Base-by-base conservation (phyloP, 2,888 invertebrate species). In the Dinocampus coccinellae region DNA sequence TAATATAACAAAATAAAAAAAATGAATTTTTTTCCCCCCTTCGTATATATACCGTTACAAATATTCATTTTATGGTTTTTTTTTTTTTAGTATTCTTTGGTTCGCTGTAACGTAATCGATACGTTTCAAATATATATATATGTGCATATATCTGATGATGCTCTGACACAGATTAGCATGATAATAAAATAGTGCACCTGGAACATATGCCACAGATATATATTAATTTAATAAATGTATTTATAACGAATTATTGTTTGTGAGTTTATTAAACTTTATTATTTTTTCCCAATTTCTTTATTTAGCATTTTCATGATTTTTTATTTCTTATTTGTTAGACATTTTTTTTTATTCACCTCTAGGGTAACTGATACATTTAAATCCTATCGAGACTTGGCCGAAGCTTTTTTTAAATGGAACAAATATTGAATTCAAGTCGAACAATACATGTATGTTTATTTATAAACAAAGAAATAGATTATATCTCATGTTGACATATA, bases 101-200 rank as follows among this genome's bases (percentile, higher is more conserved):
- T 47, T 47, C 16, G 20, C 16, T 47, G 47, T 47, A 16, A 16
- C 39, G 69, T 69, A 69, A 69, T 69, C 69, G 69, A 69, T 69
- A 69, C 55, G 33, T 62, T 69, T 62, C 58, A 26, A 47, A 58
- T 67, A n/a, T 47, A 7, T 22, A 20, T 64, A 26, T 24, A 29
- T 52, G 9, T 20, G n/a, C n/a, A n/a, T n/a, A 24, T 61, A 39
- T 47, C 52, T 42, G 47, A 34, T 47, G 33, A 16, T 24, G 26
- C 26, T 42, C 26, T 10, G 22, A 42, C 7, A n/a, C n/a, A 29
- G 33, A 64, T 64, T 64, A 33, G 29, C 63, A 64, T 64, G 47
- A 47, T 47, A 64, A 64, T 52, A 60, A 36, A 60, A 60, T 16
- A 29, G 29, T 39, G 26, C 42, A 62, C 42, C 42, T 62, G 62